phyloP scores from a whole-genome alignment of 1,140 invertebrate genomes.

The Bombus sibiricus region DNA sequence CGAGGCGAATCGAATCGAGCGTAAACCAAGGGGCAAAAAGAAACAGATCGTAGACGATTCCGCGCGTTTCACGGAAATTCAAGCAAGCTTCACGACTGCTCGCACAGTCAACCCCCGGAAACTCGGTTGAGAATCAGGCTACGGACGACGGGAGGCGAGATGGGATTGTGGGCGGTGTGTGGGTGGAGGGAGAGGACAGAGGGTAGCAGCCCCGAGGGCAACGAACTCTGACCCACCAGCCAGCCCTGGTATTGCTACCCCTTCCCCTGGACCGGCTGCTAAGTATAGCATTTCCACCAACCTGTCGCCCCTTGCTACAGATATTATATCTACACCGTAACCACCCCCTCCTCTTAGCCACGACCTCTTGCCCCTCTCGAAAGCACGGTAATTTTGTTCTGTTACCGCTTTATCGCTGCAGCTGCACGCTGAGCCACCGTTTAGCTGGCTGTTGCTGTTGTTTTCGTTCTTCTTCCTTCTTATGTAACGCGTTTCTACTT shows the following conservation, averaged over 20 bases:
- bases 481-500: neutral
- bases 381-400: constrained; percentile 53
- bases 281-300: constrained; percentile 74
- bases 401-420: constrained; percentile 31
- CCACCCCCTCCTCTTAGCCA: constrained; percentile 7
- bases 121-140: constrained; percentile 50
- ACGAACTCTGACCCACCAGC: constrained; percentile 80
- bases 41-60: constrained; percentile 26
- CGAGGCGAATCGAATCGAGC: constrained; percentile 21
- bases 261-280: constrained; percentile 46
- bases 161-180: constrained; percentile 26
- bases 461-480: neutral
- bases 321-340: constrained; percentile 62
- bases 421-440: neutral
- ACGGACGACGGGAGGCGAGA: constrained; percentile 38
- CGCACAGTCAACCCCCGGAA: constrained; percentile 60
- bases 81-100: constrained; percentile 62
- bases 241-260: constrained; percentile 62
- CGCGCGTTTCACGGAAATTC: constrained; percentile 63
- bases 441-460: constrained; percentile 11
- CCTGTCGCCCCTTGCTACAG: constrained; percentile 69
- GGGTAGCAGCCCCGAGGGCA: constrained; percentile 66
- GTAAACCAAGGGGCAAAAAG: neutral
- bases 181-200: constrained; percentile 1
- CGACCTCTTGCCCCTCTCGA: constrained; percentile 10